These are phyloP conservation scores for Drepana falcataria DNA, from an alignment of 2,888 invertebrate genomes.

Conservation along the genomic window DNA sequence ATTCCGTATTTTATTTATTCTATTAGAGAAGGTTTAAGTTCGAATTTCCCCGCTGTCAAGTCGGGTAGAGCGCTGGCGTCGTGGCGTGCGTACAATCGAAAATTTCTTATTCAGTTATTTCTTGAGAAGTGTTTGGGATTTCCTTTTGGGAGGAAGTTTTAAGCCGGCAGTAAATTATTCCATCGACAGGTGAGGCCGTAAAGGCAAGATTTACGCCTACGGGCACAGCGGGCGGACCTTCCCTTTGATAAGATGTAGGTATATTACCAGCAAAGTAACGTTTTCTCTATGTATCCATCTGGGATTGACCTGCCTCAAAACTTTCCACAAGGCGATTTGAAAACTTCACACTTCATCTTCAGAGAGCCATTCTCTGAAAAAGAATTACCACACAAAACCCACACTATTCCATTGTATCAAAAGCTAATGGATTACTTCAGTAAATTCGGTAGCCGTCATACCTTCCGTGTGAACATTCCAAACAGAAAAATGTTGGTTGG, in stretches of 20 bases:
- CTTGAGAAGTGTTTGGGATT: constrained; percentile 75
- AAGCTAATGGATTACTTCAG: constrained; percentile 45
- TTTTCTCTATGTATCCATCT: constrained; percentile 58
- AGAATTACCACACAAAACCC: constrained; percentile 21
- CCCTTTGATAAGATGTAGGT: constrained; percentile 67
- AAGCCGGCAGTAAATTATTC: constrained; percentile 77
- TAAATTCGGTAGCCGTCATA: constrained; percentile 39
- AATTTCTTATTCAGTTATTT: constrained; percentile 76
- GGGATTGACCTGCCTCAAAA: constrained; percentile 56
- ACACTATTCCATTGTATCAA: constrained; percentile 25
- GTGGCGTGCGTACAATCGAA: constrained; percentile 52
- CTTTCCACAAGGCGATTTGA: constrained; percentile 46
- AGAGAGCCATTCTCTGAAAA: constrained; percentile 17
- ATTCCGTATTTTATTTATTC: constrained; percentile 55
- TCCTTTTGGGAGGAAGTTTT: constrained; percentile 70
- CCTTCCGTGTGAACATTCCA: constrained; percentile 35
- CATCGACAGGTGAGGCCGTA: constrained; percentile 77
- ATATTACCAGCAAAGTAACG: constrained; percentile 65
- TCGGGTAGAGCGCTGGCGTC: constrained; percentile 28
- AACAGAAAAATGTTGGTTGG: constrained; percentile 38
- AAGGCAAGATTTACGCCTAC: constrained; percentile 75
- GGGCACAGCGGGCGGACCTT: constrained; percentile 60
- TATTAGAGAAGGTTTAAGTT: constrained; percentile 54
- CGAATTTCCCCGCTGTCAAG: constrained; percentile 53
- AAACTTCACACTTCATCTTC: constrained; percentile 42